These are phyloP conservation scores for Auanema sp. DNA, from an alignment of 2,888 invertebrate species.

Conservation along the genomic window DNA sequence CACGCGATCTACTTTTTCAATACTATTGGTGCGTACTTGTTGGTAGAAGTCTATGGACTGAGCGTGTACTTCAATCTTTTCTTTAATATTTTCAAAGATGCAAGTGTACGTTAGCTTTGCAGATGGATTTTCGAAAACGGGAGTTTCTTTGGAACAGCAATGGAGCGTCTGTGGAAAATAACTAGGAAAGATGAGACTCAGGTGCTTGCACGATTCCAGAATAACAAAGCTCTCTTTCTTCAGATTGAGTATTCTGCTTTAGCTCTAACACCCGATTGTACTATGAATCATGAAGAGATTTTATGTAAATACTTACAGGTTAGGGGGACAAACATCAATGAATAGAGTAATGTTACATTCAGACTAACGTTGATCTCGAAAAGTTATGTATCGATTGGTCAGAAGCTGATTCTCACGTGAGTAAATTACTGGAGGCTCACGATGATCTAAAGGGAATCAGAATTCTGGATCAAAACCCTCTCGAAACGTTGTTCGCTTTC, in stretches of 20 bases:
- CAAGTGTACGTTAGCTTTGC: not conserved
- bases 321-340: not conserved
- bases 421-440: conserved; percentile 14
- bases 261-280: not conserved
- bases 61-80: not conserved
- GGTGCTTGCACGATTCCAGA: conserved; percentile 7
- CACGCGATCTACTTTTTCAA: no score
- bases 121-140: conserved; percentile 19
- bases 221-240: not conserved
- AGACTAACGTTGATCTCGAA: conserved; percentile 41
- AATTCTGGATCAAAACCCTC: conserved; percentile 84
- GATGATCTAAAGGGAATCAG: conserved; percentile 74
- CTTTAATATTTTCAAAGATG: no score
- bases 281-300: conserved; percentile 15
- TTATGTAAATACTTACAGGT: conserved; percentile 28
- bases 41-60: not conserved
- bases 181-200: conserved; percentile 14
- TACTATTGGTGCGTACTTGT: no score
- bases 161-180: conserved; percentile 17
- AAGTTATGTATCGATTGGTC: conserved; percentile 42
- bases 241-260: conserved; percentile 12
- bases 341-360: conserved; percentile 6
- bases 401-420: conserved; percentile 36
- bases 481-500: conserved; percentile 91
- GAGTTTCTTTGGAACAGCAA: conserved; percentile 18